Base-by-base conservation (phyloP, 2,797 vertebrate species). In the Salarias fasciatus region DNA sequence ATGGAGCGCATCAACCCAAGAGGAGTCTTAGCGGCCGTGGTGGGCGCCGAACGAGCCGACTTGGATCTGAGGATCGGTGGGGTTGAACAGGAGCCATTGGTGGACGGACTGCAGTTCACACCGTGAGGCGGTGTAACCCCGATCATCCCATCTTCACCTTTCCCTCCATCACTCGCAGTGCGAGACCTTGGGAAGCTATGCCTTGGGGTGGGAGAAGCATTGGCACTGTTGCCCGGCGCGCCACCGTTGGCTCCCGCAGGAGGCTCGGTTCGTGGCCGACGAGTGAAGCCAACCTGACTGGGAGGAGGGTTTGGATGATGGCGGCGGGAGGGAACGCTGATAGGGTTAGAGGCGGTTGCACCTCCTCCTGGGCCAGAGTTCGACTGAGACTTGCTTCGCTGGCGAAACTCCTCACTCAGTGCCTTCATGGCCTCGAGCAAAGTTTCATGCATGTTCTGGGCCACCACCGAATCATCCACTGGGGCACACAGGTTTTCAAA, bases 401-500 rank as follows among this genome's bases (percentile, higher is more conserved):
- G 90, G 11, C 94, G 93, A 66, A 95, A 94, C 77, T 95, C 94
- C 58, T 95, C 94, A 8, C 94, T 95, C 44, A 95, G 80, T 0
- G 94, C 92, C 77, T 94, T 95, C 94, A 95, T 95, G 48, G 94
- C 94, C 47, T 95, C 94, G n/a, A 95, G 75, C 53, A 95, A 86
- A 15, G 94, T 94, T 80, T 95, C 94, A n/a, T 95, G 94, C 94
- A 95, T 95, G 88, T 95, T 95, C 83, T 95, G 94, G 33, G 94
- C 94, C 6, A 95, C 93, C 54, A 92, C 92, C 0, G 91, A 92
- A 77, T 93, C 92, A 46, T 94, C 92, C 67, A 93, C 93, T 92
- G 41, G 0, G 33, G 9, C 11, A 64, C 35, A 40, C 60, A 38
- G 36, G 0, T 0, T 5, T 31, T 7, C 1, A 76, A 45, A 48